Conservation (phyloP, 1,140 invertebrate genomes). For the Popillia japonica region DNA sequence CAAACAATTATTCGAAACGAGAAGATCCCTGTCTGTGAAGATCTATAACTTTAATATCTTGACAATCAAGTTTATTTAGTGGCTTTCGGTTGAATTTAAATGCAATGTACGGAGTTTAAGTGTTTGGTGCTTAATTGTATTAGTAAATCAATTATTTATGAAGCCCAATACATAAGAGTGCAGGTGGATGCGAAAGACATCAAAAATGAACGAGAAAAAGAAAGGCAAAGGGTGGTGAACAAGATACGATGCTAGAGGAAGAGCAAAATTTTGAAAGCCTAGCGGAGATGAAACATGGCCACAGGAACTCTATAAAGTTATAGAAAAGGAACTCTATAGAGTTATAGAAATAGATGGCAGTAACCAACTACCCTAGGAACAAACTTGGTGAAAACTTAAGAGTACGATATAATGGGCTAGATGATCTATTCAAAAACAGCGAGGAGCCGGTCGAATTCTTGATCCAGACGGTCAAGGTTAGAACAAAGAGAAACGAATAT, state of each 20-base stretch:
- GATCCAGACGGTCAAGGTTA: neutral
- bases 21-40: too few relatives aligned
- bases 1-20: too few relatives aligned
- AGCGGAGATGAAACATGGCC: conserved; percentile 1
- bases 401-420: neutral
- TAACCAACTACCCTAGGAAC: too few relatives aligned
- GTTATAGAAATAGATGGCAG: neutral
- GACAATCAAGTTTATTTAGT: too few relatives aligned
- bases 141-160: too few relatives aligned
- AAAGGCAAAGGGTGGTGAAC: neutral
- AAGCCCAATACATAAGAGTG: neutral
- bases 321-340: neutral
- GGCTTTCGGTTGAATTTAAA: too few relatives aligned
- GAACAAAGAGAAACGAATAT: neutral
- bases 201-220: neutral
- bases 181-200: neutral
- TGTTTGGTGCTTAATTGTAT: too few relatives aligned
- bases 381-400: neutral
- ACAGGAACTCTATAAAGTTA: neutral
- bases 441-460: neutral
- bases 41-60: too few relatives aligned
- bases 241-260: neutral
- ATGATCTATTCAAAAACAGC: neutral
- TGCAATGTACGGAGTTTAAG: too few relatives aligned
- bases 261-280: neutral